These are phyloP conservation scores for Zonotrichia leucophrys DNA, from an alignment of 2,113 vertebrate species.

Conservation along the genomic window DNA sequence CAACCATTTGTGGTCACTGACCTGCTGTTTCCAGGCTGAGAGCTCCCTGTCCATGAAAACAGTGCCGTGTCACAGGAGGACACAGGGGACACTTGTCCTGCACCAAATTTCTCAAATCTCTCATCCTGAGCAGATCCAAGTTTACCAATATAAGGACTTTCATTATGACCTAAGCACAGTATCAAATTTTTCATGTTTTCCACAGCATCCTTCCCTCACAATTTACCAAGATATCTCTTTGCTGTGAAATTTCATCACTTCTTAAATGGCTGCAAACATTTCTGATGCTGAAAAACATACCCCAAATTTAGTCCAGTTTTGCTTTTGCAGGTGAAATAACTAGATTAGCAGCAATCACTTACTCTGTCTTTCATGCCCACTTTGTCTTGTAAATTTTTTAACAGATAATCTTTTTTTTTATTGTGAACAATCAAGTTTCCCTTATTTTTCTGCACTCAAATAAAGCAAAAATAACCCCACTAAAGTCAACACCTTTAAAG, in stretches of 20 bases:
- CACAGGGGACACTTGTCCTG: background rate
- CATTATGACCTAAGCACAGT: background rate
- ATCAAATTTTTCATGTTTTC: background rate
- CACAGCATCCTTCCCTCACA: background rate
- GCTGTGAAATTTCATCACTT: background rate
- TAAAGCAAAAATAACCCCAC: background rate
- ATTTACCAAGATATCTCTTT: background rate
- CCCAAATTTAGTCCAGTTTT: background rate
- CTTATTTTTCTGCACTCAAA: background rate
- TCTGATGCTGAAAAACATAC: background rate
- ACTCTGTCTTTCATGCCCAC: background rate
- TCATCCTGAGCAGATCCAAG: background rate
- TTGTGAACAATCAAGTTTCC: background rate
- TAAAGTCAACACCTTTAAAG: background rate
- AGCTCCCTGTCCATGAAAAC: fast-evolving
- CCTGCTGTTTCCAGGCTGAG: fast-evolving
- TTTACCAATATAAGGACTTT: background rate
- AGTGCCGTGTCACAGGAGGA: background rate
- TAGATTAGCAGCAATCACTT: background rate
- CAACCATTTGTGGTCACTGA: background rate
- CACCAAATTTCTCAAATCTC: background rate
- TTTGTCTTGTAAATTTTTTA: background rate
- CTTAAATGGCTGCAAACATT: background rate
- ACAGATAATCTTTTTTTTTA: background rate
- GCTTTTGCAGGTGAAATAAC: background rate